These are phyloP conservation scores for Nesogale talazaci DNA, from an alignment of 2,113 vertebrate species.

Conservation along the genomic window DNA sequence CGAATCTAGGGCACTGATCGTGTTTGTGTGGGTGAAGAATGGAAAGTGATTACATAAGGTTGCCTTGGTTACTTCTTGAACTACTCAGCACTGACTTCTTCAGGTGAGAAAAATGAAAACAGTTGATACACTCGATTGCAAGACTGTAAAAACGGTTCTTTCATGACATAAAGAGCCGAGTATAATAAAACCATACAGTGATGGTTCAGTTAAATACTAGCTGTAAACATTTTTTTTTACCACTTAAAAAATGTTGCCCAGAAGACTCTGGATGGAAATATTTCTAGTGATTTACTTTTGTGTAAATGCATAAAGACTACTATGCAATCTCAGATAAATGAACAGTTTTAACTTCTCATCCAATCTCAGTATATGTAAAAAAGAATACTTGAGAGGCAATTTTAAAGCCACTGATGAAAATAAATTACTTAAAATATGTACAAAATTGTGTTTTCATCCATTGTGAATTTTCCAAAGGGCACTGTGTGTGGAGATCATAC, in stretches of 20 bases:
- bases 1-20: conserved; percentile 34
- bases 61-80: conserved; percentile 60
- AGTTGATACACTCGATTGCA: background rate
- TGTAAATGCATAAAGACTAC: conserved; percentile 29
- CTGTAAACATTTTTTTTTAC: background rate
- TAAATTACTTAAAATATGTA: background rate
- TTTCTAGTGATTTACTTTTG: conserved; percentile 21
- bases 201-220: conserved; percentile 24
- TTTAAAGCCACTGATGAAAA: conserved; percentile 42
- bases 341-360: background rate
- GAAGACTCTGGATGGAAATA: background rate
- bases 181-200: background rate
- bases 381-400: background rate
- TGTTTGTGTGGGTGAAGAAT: conserved; percentile 6
- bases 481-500: conserved; percentile 13
- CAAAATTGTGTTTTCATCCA: background rate
- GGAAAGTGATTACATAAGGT: conserved; percentile 24
- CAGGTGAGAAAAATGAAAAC: background rate
- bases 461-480: conserved; percentile 4
- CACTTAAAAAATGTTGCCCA: conserved; percentile 29
- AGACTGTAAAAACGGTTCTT: background rate
- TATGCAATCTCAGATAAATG: background rate
- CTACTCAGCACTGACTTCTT: background rate
- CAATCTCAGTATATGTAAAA: background rate
- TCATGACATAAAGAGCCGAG: background rate